Percentiles rank a stretch among this genome's conserved stretches.
Evolutionary conservation across 2,888 invertebrate genomes (phyloP).

Genomic region (Spodoptera picta): DNA sequence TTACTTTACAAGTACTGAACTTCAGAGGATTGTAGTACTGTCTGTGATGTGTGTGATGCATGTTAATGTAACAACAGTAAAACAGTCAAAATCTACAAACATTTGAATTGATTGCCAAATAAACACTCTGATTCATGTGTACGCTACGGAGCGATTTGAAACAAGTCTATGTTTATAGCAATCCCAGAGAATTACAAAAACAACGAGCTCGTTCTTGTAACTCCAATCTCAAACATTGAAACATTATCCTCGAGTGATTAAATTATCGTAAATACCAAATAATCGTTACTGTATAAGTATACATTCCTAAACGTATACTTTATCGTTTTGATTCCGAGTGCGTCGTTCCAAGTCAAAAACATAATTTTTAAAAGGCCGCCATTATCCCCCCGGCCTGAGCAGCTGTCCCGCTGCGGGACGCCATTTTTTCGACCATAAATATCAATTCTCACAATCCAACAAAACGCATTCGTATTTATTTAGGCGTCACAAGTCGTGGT

Average conservation of each 20-base stretch:
- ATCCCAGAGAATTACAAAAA: slow-evolving; percentile 30
- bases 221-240: slow-evolving; percentile 45
- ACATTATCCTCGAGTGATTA: slow-evolving; percentile 52
- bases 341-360: slow-evolving; percentile 62
- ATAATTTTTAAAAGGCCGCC: slow-evolving; percentile 67
- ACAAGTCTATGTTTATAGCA: slow-evolving; percentile 41
- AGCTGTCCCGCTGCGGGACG: slow-evolving; percentile 79
- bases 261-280: slow-evolving; percentile 56
- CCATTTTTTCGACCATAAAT: slow-evolving; percentile 85
- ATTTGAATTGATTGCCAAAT: slow-evolving; percentile 29
- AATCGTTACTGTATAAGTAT: slow-evolving; percentile 53
- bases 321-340: slow-evolving; percentile 61
- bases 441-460: slow-evolving; percentile 85
- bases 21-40: slow-evolving; percentile 13
- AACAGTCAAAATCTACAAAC: slow-evolving; percentile 24
- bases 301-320: slow-evolving; percentile 60
- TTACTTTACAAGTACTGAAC: slow-evolving; percentile 7
- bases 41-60: slow-evolving; percentile 35
- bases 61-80: slow-evolving; percentile 38
- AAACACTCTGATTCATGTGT: slow-evolving; percentile 41
- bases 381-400: slow-evolving; percentile 67
- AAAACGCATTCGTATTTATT: slow-evolving; percentile 86
- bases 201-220: slow-evolving; percentile 31
- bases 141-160: slow-evolving; percentile 17
- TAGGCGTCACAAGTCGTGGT: slow-evolving; percentile 74